phyloP scores from a whole-genome alignment of 2,888 invertebrate genomes.

The Drosophila mettleri region DNA sequence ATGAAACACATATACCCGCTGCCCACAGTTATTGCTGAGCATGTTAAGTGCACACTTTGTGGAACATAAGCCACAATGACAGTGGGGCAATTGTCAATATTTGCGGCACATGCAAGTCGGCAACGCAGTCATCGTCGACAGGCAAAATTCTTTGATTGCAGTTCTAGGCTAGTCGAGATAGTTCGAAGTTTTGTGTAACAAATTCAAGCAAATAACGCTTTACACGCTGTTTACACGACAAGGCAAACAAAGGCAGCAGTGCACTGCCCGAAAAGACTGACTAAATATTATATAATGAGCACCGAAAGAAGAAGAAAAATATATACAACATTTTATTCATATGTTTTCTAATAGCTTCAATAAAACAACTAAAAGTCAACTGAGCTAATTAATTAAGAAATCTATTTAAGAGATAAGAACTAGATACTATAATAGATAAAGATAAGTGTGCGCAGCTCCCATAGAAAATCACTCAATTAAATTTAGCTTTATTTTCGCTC shows the following conservation, averaged over 20 bases:
- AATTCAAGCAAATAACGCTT: constrained; percentile 69
- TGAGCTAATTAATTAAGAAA: not conserved
- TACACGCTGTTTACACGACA: constrained; percentile 67
- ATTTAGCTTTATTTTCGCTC: constrained; percentile 20
- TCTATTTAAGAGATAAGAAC: too few species aligned
- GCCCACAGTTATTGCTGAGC: not conserved
- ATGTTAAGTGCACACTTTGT: constrained; percentile 55
- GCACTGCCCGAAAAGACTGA: constrained; percentile 9
- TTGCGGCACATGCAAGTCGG: constrained; percentile 70
- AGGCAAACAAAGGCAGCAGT: constrained; percentile 51
- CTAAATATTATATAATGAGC: not conserved
- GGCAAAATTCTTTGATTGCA: constrained; percentile 69
- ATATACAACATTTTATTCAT: not conserved
- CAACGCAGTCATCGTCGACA: constrained; percentile 52
- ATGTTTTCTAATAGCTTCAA: too few species aligned
- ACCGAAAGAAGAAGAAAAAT: not conserved
- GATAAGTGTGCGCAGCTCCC: too few species aligned
- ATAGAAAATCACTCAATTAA: not conserved
- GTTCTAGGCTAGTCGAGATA: constrained; percentile 52
- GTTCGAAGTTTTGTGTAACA: constrained; percentile 73
- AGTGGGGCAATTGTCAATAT: constrained; percentile 69
- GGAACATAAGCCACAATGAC: constrained; percentile 41
- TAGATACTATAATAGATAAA: too few species aligned
- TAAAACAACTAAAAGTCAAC: too few species aligned
- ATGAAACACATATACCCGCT: constrained; percentile 9